phyloP scores from a whole-genome alignment of 2,888 invertebrate species.

The Invenusta paracnida region DNA sequence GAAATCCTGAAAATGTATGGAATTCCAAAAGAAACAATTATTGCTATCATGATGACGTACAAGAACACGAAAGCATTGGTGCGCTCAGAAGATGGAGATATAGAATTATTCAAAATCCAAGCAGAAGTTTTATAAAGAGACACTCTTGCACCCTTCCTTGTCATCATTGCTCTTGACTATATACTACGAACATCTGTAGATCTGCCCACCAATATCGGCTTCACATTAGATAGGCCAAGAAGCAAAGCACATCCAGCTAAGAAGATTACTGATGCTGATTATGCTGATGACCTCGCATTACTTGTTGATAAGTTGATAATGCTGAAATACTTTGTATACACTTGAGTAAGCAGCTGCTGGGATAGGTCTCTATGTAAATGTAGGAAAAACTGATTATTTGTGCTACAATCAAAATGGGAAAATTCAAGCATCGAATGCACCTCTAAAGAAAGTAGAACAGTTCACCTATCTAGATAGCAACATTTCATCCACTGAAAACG shows the following conservation, averaged over 20 bases:
- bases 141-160: neutral
- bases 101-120: neutral
- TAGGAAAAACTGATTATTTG: neutral
- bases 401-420: too few relatives aligned
- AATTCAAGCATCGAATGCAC: too few relatives aligned
- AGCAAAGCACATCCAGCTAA: neutral
- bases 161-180: neutral
- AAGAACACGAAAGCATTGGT: neutral
- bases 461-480: neutral
- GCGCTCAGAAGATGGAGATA: neutral
- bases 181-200: neutral
- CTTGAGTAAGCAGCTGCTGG: too few relatives aligned
- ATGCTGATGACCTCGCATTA: neutral
- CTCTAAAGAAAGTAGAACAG: neutral
- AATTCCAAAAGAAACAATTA: neutral
- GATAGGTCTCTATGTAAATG: neutral
- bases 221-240: neutral
- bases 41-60: neutral
- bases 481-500: neutral
- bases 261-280: neutral
- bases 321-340: too few relatives aligned
- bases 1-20: neutral
- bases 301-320: neutral
- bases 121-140: neutral
- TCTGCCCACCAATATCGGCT: neutral